Evolutionary conservation across 2,888 invertebrate species (phyloP).

Genomic region (Polymixis lichenea): DNA sequence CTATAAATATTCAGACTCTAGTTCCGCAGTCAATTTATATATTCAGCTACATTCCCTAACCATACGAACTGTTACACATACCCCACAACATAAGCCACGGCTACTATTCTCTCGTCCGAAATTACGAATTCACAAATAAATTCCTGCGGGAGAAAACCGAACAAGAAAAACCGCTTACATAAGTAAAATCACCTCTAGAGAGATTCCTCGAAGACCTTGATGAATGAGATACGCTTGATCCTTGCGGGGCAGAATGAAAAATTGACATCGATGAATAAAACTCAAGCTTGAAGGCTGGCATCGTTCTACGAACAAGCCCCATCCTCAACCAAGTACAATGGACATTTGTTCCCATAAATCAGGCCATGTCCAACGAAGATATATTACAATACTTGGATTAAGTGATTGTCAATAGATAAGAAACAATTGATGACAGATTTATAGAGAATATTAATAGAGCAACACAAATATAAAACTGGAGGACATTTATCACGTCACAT

Average conservation of each 20-base stretch:
- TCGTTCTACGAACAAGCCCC: slow-evolving; percentile 35
- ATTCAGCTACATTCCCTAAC: slow-evolving; percentile 35
- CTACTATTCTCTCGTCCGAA: slow-evolving; percentile 37
- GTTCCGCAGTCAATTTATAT: slow-evolving; percentile 29
- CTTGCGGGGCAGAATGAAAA: slow-evolving; percentile 70
- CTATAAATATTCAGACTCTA: slow-evolving; percentile 35
- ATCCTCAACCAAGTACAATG: slow-evolving; percentile 43
- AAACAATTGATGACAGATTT: slow-evolving; percentile 56
- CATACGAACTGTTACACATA: slow-evolving; percentile 13
- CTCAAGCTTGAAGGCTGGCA: slow-evolving; percentile 61
- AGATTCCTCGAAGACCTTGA: slow-evolving; percentile 67
- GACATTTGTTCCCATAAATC: slow-evolving; percentile 62
- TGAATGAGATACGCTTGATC: slow-evolving; percentile 71
- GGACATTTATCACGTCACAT: slow-evolving; percentile 43
- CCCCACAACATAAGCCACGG: slow-evolving; percentile 18
- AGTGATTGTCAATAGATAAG: slow-evolving; percentile 57
- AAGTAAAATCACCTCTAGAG: slow-evolving; percentile 62
- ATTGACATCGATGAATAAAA: slow-evolving; percentile 75
- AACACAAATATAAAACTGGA: slow-evolving; percentile 30
- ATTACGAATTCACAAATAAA: slow-evolving; percentile 60
- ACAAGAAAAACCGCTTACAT: slow-evolving; percentile 62
- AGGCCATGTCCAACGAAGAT: slow-evolving; percentile 51
- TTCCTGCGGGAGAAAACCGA: slow-evolving; percentile 34
- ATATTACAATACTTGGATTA: slow-evolving; percentile 60
- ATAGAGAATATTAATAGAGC: slow-evolving; percentile 42